These are phyloP conservation scores for Girardia tigrina DNA, from an alignment of 2,888 invertebrate genomes.

Conservation along the genomic window DNA sequence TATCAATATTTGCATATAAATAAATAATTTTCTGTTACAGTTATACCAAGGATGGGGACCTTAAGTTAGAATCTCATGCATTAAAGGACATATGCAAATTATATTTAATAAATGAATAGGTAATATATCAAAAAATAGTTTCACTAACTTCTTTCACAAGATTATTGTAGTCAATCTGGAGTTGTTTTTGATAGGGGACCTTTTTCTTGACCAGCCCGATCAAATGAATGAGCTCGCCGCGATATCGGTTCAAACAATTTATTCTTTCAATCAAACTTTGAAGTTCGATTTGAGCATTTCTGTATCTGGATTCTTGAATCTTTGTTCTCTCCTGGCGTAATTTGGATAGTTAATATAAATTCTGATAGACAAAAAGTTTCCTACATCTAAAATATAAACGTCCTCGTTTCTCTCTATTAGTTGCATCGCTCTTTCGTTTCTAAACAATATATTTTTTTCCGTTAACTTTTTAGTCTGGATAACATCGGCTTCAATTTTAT, in stretches of 20 bases:
- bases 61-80: no score
- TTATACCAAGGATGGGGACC: no score
- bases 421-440: slow-evolving; percentile 29
- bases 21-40: no score
- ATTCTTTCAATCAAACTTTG: background rate
- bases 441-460: background rate
- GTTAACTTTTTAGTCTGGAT: slow-evolving; percentile 8
- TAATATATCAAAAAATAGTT: no score
- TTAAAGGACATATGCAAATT: no score
- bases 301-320: slow-evolving; percentile 17
- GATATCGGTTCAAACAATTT: background rate
- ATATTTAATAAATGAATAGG: no score
- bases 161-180: background rate
- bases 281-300: slow-evolving; percentile 21
- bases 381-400: slow-evolving; percentile 26
- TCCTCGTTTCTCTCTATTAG: slow-evolving; percentile 28
- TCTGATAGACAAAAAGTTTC: background rate
- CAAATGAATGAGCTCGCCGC: background rate
- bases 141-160: background rate
- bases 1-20: no score
- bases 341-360: background rate
- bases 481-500: slow-evolving; percentile 25
- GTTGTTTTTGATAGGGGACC: background rate
- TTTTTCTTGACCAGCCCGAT: background rate
- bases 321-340: slow-evolving; percentile 20